Conservation (phyloP, 2,797 vertebrate genomes). For the Lates japonicus region DNA sequence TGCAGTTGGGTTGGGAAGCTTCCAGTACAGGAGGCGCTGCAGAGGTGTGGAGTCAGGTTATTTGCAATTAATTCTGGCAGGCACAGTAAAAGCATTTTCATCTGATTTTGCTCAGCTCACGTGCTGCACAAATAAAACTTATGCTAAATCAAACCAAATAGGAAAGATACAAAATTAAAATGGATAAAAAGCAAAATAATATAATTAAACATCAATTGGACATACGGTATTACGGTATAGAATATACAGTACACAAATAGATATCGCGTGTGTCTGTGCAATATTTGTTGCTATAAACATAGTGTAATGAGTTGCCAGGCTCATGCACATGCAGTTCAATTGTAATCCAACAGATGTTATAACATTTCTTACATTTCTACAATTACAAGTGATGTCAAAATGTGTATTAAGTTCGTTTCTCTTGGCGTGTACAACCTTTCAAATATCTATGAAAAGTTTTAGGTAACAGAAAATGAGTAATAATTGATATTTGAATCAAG, state of each 20-base stretch:
- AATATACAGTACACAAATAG: not conserved
- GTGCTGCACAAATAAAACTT: conserved; percentile 15
- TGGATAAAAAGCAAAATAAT: not conserved
- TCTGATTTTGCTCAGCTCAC: conserved; percentile 18
- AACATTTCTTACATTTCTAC: not conserved
- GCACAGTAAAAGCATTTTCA: conserved; percentile 13
- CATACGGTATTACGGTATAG: not conserved
- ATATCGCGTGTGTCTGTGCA: not conserved
- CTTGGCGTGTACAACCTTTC: not conserved
- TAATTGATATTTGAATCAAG: conserved; percentile 56
- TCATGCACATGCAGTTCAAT: not conserved
- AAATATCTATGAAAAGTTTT: conserved; percentile 6
- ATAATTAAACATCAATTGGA: not conserved
- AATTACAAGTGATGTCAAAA: not conserved
- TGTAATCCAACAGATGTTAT: not conserved
- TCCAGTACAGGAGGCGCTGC: conserved; percentile 12
- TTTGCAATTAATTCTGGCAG: conserved; percentile 39
- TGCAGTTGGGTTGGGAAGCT: conserved; percentile 35
- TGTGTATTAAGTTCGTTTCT: not conserved
- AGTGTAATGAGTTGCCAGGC: conserved; percentile 9
- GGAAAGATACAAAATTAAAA: not conserved
- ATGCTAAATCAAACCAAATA: not conserved
- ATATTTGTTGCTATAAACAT: not conserved
- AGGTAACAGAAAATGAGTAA: conserved; percentile 35
- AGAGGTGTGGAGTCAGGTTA: conserved; percentile 22